Conservation (phyloP, 2,797 vertebrate genomes). For the Etheostoma perlongum region DNA sequence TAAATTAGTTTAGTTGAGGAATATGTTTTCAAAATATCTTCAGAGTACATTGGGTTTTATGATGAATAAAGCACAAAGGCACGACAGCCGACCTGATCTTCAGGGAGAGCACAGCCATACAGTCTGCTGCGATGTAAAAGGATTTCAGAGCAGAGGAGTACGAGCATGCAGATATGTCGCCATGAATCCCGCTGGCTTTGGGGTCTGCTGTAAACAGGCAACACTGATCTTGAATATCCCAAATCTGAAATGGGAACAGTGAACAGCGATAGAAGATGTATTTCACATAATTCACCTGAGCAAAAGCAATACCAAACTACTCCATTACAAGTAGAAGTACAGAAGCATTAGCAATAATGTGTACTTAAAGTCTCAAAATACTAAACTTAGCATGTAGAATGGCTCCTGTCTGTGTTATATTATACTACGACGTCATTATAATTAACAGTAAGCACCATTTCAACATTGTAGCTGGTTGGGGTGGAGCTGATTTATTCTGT, state of each 20-base stretch:
- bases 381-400: neutral
- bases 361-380: neutral
- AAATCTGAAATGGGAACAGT: conserved; percentile 79
- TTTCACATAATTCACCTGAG: conserved; percentile 3
- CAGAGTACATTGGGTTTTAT: conserved; percentile 18
- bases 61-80: conserved; percentile 32
- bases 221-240: conserved; percentile 84
- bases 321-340: neutral
- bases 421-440: neutral
- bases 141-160: conserved; percentile 72
- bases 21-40: conserved; percentile 33
- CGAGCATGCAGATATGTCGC: conserved; percentile 78
- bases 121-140: conserved; percentile 80
- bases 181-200: conserved; percentile 78
- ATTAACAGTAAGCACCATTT: neutral
- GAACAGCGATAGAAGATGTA: neutral
- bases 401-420: neutral
- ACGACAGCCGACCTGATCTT: conserved; percentile 78
- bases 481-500: neutral
- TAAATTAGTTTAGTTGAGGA: conserved; percentile 31
- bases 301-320: neutral
- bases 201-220: conserved; percentile 82
- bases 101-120: conserved; percentile 77
- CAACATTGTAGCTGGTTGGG: neutral
- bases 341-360: neutral